A percentile compares a stretch with the other conserved stretches of the same genome.
phyloP scores from a whole-genome alignment of 2,797 vertebrate genomes.

The Orientallactaga sibirica region DNA sequence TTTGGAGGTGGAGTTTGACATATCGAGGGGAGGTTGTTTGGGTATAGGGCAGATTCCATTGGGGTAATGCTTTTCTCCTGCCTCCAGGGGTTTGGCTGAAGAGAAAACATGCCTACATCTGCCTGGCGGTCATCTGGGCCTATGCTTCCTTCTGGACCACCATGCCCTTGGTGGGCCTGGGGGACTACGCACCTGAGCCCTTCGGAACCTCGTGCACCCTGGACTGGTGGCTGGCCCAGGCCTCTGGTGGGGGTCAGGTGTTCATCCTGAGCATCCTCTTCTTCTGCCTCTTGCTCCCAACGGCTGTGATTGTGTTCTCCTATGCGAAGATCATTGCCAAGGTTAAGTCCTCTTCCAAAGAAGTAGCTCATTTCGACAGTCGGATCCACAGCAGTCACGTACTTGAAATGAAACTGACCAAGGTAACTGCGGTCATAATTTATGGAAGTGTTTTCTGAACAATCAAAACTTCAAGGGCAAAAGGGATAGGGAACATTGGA shows the following conservation, averaged over 20 bases:
- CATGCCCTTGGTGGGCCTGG: constrained; percentile 95
- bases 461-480: not conserved
- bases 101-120: constrained; percentile 93
- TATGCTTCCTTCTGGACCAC: constrained; percentile 96
- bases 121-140: constrained; percentile 92
- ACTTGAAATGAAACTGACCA: constrained; percentile 97
- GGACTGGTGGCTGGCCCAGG: constrained; percentile 97
- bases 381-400: constrained; percentile 92
- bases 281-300: constrained; percentile 96
- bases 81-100: constrained; percentile 95
- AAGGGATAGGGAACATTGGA: not conserved
- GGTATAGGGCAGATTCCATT: constrained; percentile 73
- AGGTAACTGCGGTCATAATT: constrained; percentile 87
- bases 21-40: constrained; percentile 75
- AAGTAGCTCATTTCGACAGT: constrained; percentile 93
- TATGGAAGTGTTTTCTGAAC: not conserved
- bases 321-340: constrained; percentile 96
- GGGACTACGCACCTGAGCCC: constrained; percentile 95
- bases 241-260: constrained; percentile 92
- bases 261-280: constrained; percentile 96
- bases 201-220: constrained; percentile 97
- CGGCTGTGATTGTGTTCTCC: constrained; percentile 94
- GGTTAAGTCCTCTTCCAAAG: constrained; percentile 95
- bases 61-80: constrained; percentile 74
- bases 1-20: constrained; percentile 79